These are phyloP conservation scores for Tethya wilhelma DNA, from an alignment of 37 sponge, comb jelly and placozoan genomes.

Conservation along the genomic window DNA sequence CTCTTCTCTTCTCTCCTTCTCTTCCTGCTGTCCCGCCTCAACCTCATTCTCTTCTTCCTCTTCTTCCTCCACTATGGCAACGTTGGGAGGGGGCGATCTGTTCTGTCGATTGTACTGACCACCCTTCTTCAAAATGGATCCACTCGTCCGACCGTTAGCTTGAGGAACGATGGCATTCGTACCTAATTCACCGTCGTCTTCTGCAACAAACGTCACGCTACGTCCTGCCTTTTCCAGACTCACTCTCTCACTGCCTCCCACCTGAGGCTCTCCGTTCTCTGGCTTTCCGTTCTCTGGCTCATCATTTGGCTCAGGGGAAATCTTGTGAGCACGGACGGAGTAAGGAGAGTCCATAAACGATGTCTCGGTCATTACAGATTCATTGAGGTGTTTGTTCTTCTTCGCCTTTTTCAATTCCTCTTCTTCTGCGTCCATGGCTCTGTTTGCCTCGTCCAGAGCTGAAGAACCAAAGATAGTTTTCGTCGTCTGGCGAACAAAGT, in stretches of 20 bases:
- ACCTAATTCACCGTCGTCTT: not conserved
- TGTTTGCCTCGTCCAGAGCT: conserved; percentile 19
- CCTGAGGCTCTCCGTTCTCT: not conserved
- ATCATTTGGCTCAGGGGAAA: not conserved
- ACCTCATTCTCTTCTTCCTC: not conserved
- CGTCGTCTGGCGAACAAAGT: conserved; percentile 1
- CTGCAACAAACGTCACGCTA: not conserved
- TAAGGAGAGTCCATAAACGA: no score
- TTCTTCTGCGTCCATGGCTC: conserved; percentile 3
- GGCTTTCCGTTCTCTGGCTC: not conserved
- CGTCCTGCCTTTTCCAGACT: not conserved
- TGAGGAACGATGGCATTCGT: not conserved
- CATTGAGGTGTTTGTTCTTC: not conserved
- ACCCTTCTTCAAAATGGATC: not conserved
- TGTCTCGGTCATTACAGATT: not conserved
- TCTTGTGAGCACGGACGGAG: no score
- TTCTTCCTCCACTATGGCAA: no score
- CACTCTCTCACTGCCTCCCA: not conserved
- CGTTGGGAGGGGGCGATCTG: not conserved
- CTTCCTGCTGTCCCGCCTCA: not conserved
- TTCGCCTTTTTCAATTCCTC: no score
- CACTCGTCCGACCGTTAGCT: not conserved
- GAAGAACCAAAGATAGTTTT: not conserved
- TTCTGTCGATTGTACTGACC: not conserved
- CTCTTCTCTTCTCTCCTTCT: not conserved